phyloP scores from a whole-genome alignment of 2,797 vertebrate genomes.

The Gambusia yucatana region DNA sequence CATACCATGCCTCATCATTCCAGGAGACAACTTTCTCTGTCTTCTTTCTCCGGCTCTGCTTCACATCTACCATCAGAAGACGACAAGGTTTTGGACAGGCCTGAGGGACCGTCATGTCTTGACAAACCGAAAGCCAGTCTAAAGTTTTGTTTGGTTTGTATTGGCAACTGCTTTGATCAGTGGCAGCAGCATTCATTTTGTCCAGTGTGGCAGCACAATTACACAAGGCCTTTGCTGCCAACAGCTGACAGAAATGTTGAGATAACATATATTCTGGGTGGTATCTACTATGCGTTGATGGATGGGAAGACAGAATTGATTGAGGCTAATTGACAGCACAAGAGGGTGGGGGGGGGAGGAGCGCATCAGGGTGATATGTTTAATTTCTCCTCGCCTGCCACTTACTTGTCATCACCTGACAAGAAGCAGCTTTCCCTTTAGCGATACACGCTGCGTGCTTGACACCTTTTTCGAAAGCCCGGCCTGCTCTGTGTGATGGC shows the following conservation, averaged over 20 bases:
- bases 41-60: constrained; percentile 29
- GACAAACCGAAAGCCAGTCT: constrained; percentile 46
- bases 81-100: constrained; percentile 36
- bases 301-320: constrained; percentile 69
- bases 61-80: constrained; percentile 55
- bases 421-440: constrained; percentile 64
- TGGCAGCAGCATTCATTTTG: constrained; percentile 56
- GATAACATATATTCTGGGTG: constrained; percentile 64
- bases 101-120: constrained; percentile 46
- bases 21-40: constrained; percentile 57
- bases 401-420: constrained; percentile 79
- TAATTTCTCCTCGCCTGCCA: constrained; percentile 68
- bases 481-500: constrained; percentile 35
- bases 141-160: constrained; percentile 45
- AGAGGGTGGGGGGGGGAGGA: constrained; percentile 19
- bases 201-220: constrained; percentile 67
- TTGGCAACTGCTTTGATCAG: constrained; percentile 51
- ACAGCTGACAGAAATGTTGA: constrained; percentile 65
- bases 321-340: constrained; percentile 81
- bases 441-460: constrained; percentile 54
- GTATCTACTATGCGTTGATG: constrained; percentile 70
- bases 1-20: constrained; percentile 56
- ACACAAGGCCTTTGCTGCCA: constrained; percentile 47
- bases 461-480: constrained; percentile 54
- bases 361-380: constrained; percentile 50